Percentiles rank a stretch among this genome's conserved stretches.
Conservation (phyloP, 2,797 vertebrate genomes). For the Halcyon leucocephala region DNA sequence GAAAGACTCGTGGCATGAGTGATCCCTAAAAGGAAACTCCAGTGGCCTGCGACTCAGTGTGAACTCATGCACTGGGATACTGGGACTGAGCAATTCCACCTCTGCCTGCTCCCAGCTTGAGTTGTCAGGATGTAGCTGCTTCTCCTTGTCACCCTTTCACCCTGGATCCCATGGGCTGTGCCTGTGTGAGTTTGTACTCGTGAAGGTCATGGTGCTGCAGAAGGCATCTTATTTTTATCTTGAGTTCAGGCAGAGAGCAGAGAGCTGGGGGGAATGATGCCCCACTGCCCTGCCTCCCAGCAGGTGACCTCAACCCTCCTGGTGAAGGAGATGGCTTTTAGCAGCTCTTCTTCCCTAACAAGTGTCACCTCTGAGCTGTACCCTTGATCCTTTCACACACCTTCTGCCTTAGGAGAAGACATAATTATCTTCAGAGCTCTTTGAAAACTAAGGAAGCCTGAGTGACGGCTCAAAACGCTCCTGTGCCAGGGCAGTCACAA, state of each 20-base stretch:
- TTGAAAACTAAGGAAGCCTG: background rate
- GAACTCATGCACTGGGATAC: background rate
- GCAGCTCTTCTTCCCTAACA: background rate
- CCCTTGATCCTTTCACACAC: background rate
- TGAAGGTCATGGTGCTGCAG: background rate
- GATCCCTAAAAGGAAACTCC: background rate
- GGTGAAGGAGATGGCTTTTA: background rate
- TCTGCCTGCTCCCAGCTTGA: background rate
- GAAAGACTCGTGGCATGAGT: accelerated
- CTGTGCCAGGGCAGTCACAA: background rate
- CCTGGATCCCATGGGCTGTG: background rate
- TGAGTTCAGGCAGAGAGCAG: background rate
- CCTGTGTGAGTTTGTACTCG: accelerated
- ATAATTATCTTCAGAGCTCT: background rate
- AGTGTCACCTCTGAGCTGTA: background rate
- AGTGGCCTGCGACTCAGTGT: background rate
- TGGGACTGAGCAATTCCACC: background rate
- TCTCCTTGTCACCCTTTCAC: background rate
- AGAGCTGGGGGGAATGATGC: background rate
- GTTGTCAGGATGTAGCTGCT: background rate
- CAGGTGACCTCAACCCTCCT: background rate
- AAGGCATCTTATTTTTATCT: background rate
- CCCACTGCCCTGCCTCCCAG: background rate
- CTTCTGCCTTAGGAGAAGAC: background rate
- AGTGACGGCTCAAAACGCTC: background rate